Percentiles rank a stretch among this genome's conserved stretches.
phyloP scores from a whole-genome alignment of 2,888 invertebrate species.

The Oxycera nigricornis region DNA sequence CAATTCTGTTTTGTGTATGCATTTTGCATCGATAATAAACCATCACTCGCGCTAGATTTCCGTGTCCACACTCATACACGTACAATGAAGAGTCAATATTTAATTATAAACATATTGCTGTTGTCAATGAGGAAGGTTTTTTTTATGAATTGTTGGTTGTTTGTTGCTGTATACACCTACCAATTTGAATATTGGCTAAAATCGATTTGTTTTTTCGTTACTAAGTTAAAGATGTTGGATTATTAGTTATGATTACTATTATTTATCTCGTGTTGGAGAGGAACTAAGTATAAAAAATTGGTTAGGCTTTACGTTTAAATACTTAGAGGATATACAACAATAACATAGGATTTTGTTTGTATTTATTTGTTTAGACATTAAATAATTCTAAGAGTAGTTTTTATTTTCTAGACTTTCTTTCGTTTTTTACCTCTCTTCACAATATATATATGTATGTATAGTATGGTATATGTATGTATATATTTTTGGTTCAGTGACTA shows the following conservation, averaged over 20 bases:
- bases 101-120: constrained; percentile 17
- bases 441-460: constrained; percentile 25
- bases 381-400: constrained; percentile 17
- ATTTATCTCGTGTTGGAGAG: constrained; percentile 12
- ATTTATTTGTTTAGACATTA: constrained; percentile 31
- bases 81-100: too few species aligned
- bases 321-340: constrained; percentile 34
- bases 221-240: neutral
- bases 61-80: neutral
- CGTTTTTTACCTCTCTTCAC: constrained; percentile 6
- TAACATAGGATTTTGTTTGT: constrained; percentile 13
- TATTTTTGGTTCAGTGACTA: constrained; percentile 38
- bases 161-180: neutral
- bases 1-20: neutral
- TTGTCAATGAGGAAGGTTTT: neutral
- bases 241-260: constrained; percentile 3
- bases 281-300: constrained; percentile 38
- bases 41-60: neutral
- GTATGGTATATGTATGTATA: too few species aligned
- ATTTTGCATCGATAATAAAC: neutral
- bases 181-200: constrained; percentile 3
- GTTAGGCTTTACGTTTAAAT: constrained; percentile 36
- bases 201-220: neutral
- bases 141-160: neutral
- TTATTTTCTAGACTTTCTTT: constrained; percentile 14